phyloP scores from a whole-genome alignment of 2,888 invertebrate genomes.

The Eupelmus urozonus region DNA sequence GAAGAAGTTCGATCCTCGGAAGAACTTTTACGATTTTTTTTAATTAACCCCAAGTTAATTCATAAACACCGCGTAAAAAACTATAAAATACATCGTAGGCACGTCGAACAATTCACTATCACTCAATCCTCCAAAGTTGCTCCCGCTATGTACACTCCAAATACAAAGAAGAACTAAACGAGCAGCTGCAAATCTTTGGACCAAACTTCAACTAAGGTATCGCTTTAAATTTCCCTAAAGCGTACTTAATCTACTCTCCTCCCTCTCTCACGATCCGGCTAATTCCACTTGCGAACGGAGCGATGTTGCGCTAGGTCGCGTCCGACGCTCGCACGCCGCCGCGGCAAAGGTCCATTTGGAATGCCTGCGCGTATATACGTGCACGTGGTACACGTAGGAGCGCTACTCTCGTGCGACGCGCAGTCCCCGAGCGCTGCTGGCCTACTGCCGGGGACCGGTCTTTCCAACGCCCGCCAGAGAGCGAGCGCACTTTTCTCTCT shows the following conservation, averaged over 20 bases:
- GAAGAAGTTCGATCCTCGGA: too few species aligned
- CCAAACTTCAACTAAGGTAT: conserved; percentile 44
- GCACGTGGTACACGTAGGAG: conserved; percentile 33
- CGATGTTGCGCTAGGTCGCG: conserved; percentile 30
- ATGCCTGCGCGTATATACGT: background rate
- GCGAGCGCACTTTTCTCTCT: conserved; percentile 40
- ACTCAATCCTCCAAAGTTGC: background rate
- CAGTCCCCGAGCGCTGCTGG: conserved; percentile 74
- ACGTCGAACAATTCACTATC: background rate
- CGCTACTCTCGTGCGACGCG: conserved; percentile 52
- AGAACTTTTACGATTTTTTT: too few species aligned
- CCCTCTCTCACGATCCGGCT: background rate
- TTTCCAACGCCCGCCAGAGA: conserved; percentile 16
- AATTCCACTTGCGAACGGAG: background rate
- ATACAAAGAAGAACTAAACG: conserved; percentile 16
- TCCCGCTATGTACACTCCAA: background rate
- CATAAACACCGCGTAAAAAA: too few species aligned
- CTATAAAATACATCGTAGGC: too few species aligned
- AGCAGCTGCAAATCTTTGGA: conserved; percentile 21
- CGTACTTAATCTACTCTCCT: conserved; percentile 34
- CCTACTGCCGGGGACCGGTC: conserved; percentile 70
- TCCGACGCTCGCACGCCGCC: conserved; percentile 46
- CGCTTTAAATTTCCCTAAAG: conserved; percentile 47
- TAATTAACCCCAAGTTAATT: too few species aligned
- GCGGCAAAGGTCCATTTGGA: conserved; percentile 45